phyloP scores from a whole-genome alignment of 2,888 invertebrate species.

The Lochmaea crataegi region DNA sequence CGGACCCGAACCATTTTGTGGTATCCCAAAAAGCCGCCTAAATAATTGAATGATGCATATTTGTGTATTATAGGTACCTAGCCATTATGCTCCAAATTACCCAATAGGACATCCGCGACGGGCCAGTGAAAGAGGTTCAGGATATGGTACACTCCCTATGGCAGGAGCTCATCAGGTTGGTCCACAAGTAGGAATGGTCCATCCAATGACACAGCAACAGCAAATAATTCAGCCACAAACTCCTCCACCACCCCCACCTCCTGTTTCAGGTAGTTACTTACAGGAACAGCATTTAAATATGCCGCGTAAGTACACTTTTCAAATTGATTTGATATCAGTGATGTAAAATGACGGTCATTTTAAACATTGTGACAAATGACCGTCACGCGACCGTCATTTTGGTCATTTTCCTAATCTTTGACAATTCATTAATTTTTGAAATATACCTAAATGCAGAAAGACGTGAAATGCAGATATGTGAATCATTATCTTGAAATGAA shows the following conservation, averaged over 20 bases:
- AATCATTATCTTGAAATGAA: too few relatives aligned
- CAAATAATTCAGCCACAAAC: slow-evolving; percentile 66
- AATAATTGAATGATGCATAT: not conserved
- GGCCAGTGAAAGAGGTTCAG: slow-evolving; percentile 69
- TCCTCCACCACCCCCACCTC: slow-evolving; percentile 75
- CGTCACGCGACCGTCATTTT: too few relatives aligned
- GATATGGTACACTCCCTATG: slow-evolving; percentile 88
- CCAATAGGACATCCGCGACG: slow-evolving; percentile 82
- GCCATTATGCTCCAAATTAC: slow-evolving; percentile 96
- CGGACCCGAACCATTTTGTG: too few relatives aligned
- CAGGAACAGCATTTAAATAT: slow-evolving; percentile 75
- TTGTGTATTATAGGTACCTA: slow-evolving; percentile 73
- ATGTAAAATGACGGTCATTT: too few relatives aligned
- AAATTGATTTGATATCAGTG: not conserved
- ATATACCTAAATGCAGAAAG: too few relatives aligned
- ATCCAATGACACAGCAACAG: slow-evolving; percentile 72
- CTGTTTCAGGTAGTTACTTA: slow-evolving; percentile 65
- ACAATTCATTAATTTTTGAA: too few relatives aligned
- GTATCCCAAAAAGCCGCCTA: not conserved
- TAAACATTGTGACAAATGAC: too few relatives aligned
- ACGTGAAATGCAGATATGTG: too few relatives aligned
- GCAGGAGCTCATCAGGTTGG: slow-evolving; percentile 58
- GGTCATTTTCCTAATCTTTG: too few relatives aligned
- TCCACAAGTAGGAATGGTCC: slow-evolving; percentile 82
- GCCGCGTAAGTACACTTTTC: slow-evolving; percentile 78